Evolutionary conservation across 2,113 vertebrate species (phyloP), one percentile per base, ranked within the genome.

Genomic region (Esox niger): DNA sequence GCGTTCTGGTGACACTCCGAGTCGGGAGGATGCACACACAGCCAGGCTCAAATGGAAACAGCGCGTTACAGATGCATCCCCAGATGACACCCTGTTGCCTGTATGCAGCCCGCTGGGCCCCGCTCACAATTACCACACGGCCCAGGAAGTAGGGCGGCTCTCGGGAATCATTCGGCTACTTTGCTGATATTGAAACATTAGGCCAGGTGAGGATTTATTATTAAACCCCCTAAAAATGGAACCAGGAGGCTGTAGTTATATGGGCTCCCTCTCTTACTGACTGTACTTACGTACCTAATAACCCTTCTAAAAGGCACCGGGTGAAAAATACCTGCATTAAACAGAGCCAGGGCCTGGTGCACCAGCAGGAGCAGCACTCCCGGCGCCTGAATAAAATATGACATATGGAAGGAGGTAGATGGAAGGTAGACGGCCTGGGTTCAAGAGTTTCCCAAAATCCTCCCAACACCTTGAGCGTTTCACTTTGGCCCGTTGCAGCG

Each of bases 301-400:
- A 57, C 71, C n/a, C 80, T 74, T 83, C 80, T 91, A 87, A 91
- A 90, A 91, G 86, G 87, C 70, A 90, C 75, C 83, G 38, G 61
- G 80, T 77, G 72, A 85, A 91, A 86, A 88, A 87, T 82, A 90
- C 84, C 88, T 89, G 89, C 87, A 86, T 89, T 88, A 43, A 87
- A 88, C 76, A 73, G 76, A 86, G 11, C 4, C 2, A 72, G 62
- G 81, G 79, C 73, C 75, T 75, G 82, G 81, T 79, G 83, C 80
- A 70, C 75, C 85, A 74, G 75, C 78, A 85, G 79, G 76, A 80
- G 87, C 81, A 87, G 88, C 86, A 92, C 90, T 91, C 87, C 74
- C 78, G 81, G 78, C 78, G 79, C 78, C 89, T 91, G 85, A 89
- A 92, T 91, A 90, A 90, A 88, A 89, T 68, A 91, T 92, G 85